Conservation (phyloP, 2,888 invertebrate species). For the Corbicula japonica region DNA sequence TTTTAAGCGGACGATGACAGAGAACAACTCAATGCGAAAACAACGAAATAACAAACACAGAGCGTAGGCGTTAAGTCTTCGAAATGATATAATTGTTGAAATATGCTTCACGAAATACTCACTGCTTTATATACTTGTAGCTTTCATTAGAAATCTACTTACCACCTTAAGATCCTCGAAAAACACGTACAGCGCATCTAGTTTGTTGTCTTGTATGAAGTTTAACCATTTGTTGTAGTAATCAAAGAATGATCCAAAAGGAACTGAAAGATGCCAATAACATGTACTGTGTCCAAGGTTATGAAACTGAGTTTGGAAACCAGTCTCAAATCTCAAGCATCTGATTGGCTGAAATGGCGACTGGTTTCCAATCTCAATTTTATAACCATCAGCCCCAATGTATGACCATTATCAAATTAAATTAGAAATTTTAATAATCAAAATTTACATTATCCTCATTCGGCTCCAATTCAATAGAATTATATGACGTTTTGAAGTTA, state of each 20-base stretch:
- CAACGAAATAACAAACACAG: not conserved
- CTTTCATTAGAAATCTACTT: not conserved
- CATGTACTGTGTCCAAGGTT: too few relatives aligned
- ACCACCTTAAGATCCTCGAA: constrained; percentile 17
- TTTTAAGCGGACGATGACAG: not conserved
- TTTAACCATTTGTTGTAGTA: constrained; percentile 3
- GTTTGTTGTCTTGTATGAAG: not conserved
- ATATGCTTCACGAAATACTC: not conserved
- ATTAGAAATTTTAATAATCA: too few relatives aligned
- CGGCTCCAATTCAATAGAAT: too few relatives aligned
- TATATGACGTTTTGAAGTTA: too few relatives aligned
- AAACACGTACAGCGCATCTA: constrained; percentile 1
- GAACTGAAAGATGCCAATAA: constrained; percentile 1
- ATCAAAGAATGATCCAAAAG: constrained; percentile 20
- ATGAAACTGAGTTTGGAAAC: too few relatives aligned
- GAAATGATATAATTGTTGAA: not conserved
- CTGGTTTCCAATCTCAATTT: too few relatives aligned
- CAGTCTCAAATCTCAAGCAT: too few relatives aligned
- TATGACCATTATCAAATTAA: too few relatives aligned
- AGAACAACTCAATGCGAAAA: not conserved
- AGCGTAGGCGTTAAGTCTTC: not conserved
- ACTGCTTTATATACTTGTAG: not conserved
- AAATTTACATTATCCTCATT: too few relatives aligned
- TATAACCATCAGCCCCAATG: too few relatives aligned
- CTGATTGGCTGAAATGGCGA: too few relatives aligned